Evolutionary conservation across 35 echinoderm and acorn worm species (phyloP).

Genomic region (Apostichopus japonicus): DNA sequence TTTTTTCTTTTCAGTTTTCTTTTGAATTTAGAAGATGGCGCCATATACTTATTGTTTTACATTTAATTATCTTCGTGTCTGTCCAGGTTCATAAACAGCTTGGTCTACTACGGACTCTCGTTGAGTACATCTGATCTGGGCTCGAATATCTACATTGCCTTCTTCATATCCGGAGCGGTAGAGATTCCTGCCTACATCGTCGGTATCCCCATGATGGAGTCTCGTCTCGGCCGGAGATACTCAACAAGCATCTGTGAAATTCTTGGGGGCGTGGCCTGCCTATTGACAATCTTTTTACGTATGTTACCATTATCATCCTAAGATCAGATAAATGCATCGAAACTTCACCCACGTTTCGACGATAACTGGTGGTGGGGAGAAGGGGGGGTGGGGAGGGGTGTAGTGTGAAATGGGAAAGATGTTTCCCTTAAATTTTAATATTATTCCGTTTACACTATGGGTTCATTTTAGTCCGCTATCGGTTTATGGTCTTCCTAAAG

Average conservation of each 20-base stretch:
- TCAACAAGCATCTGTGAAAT: neutral
- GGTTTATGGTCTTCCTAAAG: no score
- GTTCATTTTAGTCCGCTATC: no score
- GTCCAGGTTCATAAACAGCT: conserved; percentile 70
- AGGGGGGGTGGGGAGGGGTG: no score
- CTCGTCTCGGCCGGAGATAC: conserved; percentile 9
- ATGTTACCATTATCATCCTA: neutral
- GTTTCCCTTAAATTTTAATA: no score
- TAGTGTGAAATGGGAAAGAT: no score
- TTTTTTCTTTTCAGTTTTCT: no score
- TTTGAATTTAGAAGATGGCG: no score
- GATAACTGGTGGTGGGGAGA: no score
- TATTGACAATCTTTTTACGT: conserved; percentile 14
- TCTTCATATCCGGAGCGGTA: conserved; percentile 78
- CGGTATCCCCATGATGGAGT: conserved; percentile 51
- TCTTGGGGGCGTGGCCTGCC: conserved; percentile 10
- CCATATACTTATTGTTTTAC: no score
- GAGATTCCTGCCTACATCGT: conserved; percentile 77
- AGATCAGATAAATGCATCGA: neutral
- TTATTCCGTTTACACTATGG: no score
- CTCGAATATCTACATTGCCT: conserved; percentile 63
- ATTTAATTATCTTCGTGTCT: neutral
- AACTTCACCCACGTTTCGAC: no score
- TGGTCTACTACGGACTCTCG: conserved; percentile 81
- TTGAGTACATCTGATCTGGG: conserved; percentile 74